Evolutionary conservation across 1,140 invertebrate species (phyloP), one percentile per base, ranked within the genome.

Genomic region (Acromyrmex charruanus): DNA sequence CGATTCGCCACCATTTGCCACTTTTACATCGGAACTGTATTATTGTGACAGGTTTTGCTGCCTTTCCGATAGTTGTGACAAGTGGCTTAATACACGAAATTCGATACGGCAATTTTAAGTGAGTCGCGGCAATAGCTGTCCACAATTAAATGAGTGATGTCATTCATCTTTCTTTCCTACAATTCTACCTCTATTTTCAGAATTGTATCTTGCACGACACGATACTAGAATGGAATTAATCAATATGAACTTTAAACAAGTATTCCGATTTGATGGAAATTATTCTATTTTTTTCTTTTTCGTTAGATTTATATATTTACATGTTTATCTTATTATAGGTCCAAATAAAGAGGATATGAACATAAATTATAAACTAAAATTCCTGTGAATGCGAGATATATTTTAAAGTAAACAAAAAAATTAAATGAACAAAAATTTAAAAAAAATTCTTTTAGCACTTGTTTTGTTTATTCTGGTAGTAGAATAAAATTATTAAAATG

Each of bases 1-100:
- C 63, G 72, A 82, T 89, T 89, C 58, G 12, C 72, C 84, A n/a
- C 79, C 88, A 86, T 85, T 89, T 86, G 85, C 75, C 59, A 77
- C 86, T 89, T 77, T 89, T 80, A 82, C 80, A 82, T 74, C 80
- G 80, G 49, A 82, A 74, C 39, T 31, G 80, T 82, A 82, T 82
- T 82, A 82, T 82, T 82, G 80, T 74, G 80, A 82, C 68, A 74
- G 80, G 12, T 74, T 74, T 59, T 49, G 68, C 68, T 59, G 14
- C 80, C 80, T 82, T 82, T 82, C 80, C 53, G 39, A 74, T 82
- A 82, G 80, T 82, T 82, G 58, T 82, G 80, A 82, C 80, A 74
- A 74, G 55, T 69, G 68, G 55, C 55, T 81, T 81, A 81, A 72
- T 72, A 72, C 68, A 35, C 55, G 55, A 82, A 82, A 81, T 72